Evolutionary conservation across 2,888 invertebrate species (phyloP).

Genomic region (Hydrotaea cyrtoneurina): DNA sequence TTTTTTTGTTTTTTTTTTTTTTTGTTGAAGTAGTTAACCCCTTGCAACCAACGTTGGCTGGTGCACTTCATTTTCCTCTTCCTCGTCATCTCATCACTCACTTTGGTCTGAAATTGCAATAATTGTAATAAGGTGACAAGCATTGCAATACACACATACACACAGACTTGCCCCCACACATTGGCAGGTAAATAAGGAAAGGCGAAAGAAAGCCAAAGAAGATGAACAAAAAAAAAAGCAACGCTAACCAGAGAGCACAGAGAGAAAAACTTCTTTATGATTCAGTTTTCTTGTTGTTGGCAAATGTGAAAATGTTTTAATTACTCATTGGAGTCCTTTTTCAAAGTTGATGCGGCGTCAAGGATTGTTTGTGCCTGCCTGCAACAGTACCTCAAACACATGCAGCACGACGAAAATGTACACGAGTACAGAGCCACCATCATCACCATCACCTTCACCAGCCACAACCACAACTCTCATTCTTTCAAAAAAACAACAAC

Average conservation of each 20-base stretch:
- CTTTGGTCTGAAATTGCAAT: constrained; percentile 54
- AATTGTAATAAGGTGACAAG: constrained; percentile 66
- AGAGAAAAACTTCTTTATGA: constrained; percentile 68
- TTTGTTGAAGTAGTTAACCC: constrained; percentile 32
- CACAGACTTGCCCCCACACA: background rate
- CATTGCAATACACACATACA: constrained; percentile 31
- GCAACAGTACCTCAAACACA: constrained; percentile 33
- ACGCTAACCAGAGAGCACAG: constrained; percentile 32
- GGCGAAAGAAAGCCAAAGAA: constrained; percentile 7
- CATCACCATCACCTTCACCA: background rate
- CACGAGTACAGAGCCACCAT: background rate
- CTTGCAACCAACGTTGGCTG: constrained; percentile 43
- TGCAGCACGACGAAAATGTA: too few relatives aligned
- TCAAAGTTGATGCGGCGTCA: constrained; percentile 64
- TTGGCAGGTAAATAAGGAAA: background rate
- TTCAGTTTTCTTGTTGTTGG: constrained; percentile 66
- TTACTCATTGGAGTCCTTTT: constrained; percentile 76
- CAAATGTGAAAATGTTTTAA: constrained; percentile 77
- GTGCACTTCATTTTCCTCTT: background rate
- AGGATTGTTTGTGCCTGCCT: constrained; percentile 48
- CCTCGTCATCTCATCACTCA: background rate
- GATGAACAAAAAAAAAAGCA: too few relatives aligned
- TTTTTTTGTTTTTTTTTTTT: too few relatives aligned
- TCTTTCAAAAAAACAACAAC: constrained; percentile 15
- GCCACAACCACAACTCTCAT: background rate